A percentile compares a stretch with the other conserved stretches of the same genome.
phyloP scores from a whole-genome alignment of 2,113 vertebrate genomes.

The Hemiscyllium ocellatum region DNA sequence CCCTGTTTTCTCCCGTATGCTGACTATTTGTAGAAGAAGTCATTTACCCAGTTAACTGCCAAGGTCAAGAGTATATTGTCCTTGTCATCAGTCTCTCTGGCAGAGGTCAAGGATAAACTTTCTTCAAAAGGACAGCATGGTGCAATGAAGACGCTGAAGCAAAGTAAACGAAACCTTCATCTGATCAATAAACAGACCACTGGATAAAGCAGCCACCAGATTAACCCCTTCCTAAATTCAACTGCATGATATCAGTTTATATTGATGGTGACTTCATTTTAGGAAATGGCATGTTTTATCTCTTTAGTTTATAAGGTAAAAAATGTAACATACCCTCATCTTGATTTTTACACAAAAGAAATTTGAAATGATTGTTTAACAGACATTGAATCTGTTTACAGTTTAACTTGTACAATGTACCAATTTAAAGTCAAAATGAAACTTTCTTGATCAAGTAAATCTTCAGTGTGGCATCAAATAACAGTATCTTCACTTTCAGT shows the following conservation, averaged over 20 bases:
- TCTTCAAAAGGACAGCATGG: slow-evolving; percentile 75
- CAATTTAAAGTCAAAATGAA: neutral
- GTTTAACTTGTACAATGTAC: neutral
- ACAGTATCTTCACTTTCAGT: neutral
- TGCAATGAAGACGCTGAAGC: slow-evolving; percentile 70
- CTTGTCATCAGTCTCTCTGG: slow-evolving; percentile 84
- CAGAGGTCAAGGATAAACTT: slow-evolving; percentile 85
- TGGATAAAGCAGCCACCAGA: slow-evolving; percentile 52
- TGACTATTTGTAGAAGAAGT: slow-evolving; percentile 79
- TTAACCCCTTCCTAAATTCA: slow-evolving; percentile 52
- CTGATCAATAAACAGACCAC: slow-evolving; percentile 64
- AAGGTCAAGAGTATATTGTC: slow-evolving; percentile 78
- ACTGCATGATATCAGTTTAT: neutral
- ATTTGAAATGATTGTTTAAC: neutral
- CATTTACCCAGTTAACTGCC: slow-evolving; percentile 93
- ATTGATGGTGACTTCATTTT: neutral
- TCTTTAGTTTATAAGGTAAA: neutral
- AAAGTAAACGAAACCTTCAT: slow-evolving; percentile 59
- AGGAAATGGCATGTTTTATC: neutral
- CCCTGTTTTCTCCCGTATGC: slow-evolving; percentile 60
- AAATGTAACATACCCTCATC: neutral
- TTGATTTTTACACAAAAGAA: neutral
- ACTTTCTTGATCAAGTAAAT: neutral
- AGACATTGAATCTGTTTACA: neutral
- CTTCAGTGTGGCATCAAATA: neutral